Evolutionary conservation across 2,888 invertebrate genomes (phyloP), one percentile per base, ranked within the genome.

Genomic region (Nyleta sp.): DNA sequence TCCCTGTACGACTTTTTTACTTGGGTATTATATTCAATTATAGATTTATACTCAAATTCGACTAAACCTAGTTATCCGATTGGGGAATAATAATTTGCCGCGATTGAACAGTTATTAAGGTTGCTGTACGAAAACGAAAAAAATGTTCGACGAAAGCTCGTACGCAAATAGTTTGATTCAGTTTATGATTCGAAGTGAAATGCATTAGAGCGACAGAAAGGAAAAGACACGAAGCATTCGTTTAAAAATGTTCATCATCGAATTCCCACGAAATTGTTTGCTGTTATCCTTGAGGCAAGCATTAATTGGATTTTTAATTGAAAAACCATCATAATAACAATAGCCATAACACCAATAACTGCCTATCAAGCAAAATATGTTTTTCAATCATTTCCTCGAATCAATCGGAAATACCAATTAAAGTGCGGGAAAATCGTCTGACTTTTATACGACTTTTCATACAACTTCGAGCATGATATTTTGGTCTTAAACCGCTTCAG

Each of bases 291-390:
- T 67, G 73, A 59, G 65, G 73, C 59, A 44, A 65, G 42, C 53
- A 65, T 65, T 73, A 73, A 73, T 73, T 65, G 73, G 31, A 73
- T 59, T 73, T 73, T 73, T 65, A 73, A 73, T 67, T 73, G 59
- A 67, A 73, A 65, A 73, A 52, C 50, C 50, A 59, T 50, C 73
- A 65, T 52, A 59, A 67, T 72, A 72, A 62, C 64, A 73, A 59
- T 60, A 46, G 53, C 53, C 42, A 65, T 65, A 65, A 65, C 64
- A 65, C 57, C 57, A 65, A 65, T 65, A 73, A 73, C 59, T 65
- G 65, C 50, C 57, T 59, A 28, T 57, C 65, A 65, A 72, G 57
- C 42, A 57, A 73, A 73, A 73, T 57, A 73, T 65, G 42, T 65
- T 73, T 65, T 74, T 74, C 74, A 53, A 67, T 60, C 52, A 60